Evolutionary conservation across 2,113 vertebrate species (phyloP).

Genomic region (Ploceus nigricollis): DNA sequence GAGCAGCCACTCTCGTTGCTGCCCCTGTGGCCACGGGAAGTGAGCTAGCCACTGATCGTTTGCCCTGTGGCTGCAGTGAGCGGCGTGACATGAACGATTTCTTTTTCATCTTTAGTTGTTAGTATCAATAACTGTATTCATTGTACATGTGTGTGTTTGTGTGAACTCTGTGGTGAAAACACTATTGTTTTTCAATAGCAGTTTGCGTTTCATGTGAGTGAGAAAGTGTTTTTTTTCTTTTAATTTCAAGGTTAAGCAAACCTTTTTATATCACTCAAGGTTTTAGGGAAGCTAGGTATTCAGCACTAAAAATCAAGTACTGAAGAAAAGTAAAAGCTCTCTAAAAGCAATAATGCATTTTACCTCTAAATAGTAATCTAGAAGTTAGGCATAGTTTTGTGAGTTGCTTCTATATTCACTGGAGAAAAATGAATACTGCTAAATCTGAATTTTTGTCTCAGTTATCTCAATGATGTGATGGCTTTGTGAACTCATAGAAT

Average conservation of each 20-base stretch:
- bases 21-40: too few species aligned
- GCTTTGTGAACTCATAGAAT: background rate
- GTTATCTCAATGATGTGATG: background rate
- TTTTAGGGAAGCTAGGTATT: background rate
- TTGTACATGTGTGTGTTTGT: background rate
- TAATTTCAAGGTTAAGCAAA: background rate
- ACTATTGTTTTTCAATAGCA: background rate
- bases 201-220: background rate
- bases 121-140: background rate
- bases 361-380: background rate
- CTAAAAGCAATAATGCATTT: background rate
- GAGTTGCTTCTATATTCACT: background rate
- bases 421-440: background rate
- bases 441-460: background rate
- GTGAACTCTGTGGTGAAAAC: background rate
- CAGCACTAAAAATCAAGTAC: background rate
- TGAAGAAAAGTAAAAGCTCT: background rate
- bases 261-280: background rate
- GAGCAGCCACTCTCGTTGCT: too few species aligned
- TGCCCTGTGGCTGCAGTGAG: too few species aligned
- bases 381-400: background rate
- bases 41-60: too few species aligned
- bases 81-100: too few species aligned
- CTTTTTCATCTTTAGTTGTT: background rate
- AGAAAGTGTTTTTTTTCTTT: background rate